Conservation (phyloP, 2,888 invertebrate species). For the Limnephilus lunatus region DNA sequence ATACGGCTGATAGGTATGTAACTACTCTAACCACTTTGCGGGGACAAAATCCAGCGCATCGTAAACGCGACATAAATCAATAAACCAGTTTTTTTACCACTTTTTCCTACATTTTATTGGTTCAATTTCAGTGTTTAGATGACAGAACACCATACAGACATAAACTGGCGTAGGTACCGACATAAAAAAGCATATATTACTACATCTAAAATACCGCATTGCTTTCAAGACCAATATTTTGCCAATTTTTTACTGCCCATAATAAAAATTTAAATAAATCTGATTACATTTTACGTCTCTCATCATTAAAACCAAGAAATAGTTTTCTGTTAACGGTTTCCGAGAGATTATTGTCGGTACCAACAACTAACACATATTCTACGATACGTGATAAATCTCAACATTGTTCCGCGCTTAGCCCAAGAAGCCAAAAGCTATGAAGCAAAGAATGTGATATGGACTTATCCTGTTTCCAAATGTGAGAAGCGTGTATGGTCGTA, state of each 20-base stretch:
- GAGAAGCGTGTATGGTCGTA: constrained; percentile 48
- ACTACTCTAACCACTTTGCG: neutral
- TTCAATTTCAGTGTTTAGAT: constrained; percentile 20
- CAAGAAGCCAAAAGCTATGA: neutral
- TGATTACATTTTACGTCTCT: constrained; percentile 50
- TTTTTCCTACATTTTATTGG: constrained; percentile 34
- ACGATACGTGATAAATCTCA: constrained; percentile 47
- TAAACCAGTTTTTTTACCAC: constrained; percentile 41
- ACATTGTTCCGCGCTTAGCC: constrained; percentile 51
- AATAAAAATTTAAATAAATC: constrained; percentile 51
- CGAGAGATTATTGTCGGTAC: constrained; percentile 41
- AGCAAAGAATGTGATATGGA: constrained; percentile 26
- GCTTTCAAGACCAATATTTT: constrained; percentile 37
- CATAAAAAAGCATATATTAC: constrained; percentile 20
- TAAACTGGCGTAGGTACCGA: constrained; percentile 41
- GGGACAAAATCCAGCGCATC: constrained; percentile 22
- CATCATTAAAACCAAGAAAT: constrained; percentile 43
- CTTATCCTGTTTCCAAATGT: constrained; percentile 56
- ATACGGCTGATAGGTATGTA: neutral
- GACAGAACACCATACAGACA: constrained; percentile 35
- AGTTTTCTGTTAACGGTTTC: constrained; percentile 36
- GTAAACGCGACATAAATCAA: constrained; percentile 39
- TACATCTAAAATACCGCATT: constrained; percentile 12
- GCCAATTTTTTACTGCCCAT: constrained; percentile 43
- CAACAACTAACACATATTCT: constrained; percentile 37